Conservation (phyloP, 2,888 invertebrate genomes). For the Phlogophora meticulosa region DNA sequence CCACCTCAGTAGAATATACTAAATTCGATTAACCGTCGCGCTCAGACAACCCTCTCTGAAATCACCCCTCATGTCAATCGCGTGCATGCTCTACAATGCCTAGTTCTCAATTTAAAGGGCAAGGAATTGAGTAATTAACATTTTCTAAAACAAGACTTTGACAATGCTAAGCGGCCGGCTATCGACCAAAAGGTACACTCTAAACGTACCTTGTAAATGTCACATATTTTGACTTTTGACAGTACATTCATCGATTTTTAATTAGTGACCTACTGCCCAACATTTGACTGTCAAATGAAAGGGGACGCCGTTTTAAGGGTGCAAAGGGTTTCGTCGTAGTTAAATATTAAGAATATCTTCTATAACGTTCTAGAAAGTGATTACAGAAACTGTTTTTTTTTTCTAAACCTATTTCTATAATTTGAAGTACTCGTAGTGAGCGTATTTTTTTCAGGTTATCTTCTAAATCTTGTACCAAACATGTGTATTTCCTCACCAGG, state of each 20-base stretch:
- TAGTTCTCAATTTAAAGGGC: slow-evolving; percentile 11
- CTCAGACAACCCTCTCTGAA: not conserved
- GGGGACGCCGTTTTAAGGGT: too few relatives aligned
- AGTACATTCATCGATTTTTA: slow-evolving; percentile 37
- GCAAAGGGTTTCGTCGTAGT: too few relatives aligned
- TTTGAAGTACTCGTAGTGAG: too few relatives aligned
- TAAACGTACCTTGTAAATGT: not conserved
- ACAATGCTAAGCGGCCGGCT: not conserved
- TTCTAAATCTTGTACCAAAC: not conserved
- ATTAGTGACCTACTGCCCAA: slow-evolving; percentile 44
- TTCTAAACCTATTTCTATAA: too few relatives aligned
- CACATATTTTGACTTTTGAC: slow-evolving; percentile 20
- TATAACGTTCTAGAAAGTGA: not conserved
- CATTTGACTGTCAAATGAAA: slow-evolving; percentile 32
- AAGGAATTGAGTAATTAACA: not conserved
- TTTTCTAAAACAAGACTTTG: not conserved
- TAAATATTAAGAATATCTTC: not conserved
- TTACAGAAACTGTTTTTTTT: not conserved
- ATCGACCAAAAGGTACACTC: not conserved
- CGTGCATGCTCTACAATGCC: not conserved
- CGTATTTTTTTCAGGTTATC: not conserved
- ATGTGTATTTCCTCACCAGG: too few relatives aligned
- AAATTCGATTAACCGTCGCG: slow-evolving; percentile 9
- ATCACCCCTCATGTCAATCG: slow-evolving; percentile 7
- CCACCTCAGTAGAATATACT: slow-evolving; percentile 6